Percentiles rank a stretch among this genome's conserved stretches.
Conservation (phyloP, 2,113 vertebrate genomes). For the Mustela nigripes region DNA sequence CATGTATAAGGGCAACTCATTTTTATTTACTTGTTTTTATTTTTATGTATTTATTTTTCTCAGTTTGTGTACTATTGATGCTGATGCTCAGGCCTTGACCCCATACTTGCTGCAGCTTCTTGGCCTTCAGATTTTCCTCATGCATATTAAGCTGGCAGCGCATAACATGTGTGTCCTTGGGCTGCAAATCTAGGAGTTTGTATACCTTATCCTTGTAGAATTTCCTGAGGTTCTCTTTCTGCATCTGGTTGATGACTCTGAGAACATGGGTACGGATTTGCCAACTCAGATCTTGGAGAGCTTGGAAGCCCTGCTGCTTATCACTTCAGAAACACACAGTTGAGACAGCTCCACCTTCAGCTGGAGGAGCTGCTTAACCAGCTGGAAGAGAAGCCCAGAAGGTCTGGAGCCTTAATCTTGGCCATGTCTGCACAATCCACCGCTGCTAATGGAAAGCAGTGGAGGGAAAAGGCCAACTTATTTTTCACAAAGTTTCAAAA, state of each 20-base stretch:
- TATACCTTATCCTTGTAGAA: conserved; percentile 93
- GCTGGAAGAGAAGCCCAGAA: background rate
- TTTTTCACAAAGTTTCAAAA: background rate
- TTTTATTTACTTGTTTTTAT: background rate
- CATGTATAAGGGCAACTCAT: background rate
- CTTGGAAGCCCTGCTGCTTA: background rate
- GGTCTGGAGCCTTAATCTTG: background rate
- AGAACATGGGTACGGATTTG: conserved; percentile 98
- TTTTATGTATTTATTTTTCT: background rate
- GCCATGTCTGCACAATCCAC: background rate
- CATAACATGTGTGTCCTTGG: background rate
- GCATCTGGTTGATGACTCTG: conserved; percentile 99
- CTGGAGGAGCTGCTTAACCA: background rate
- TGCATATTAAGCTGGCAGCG: background rate
- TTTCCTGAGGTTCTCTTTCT: conserved; percentile 99
- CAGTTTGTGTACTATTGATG: background rate
- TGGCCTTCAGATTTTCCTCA: background rate
- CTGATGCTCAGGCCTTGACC: background rate
- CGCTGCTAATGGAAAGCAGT: background rate
- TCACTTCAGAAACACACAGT: background rate
- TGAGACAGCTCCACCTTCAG: background rate
- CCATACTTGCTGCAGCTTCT: background rate
- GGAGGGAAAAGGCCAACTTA: background rate
- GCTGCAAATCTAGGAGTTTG: background rate
- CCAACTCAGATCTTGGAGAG: conserved; percentile 90